These are phyloP conservation scores for Anthopleura sola DNA, from an alignment of 64 coral and sea anemone species.

Conservation along the genomic window DNA sequence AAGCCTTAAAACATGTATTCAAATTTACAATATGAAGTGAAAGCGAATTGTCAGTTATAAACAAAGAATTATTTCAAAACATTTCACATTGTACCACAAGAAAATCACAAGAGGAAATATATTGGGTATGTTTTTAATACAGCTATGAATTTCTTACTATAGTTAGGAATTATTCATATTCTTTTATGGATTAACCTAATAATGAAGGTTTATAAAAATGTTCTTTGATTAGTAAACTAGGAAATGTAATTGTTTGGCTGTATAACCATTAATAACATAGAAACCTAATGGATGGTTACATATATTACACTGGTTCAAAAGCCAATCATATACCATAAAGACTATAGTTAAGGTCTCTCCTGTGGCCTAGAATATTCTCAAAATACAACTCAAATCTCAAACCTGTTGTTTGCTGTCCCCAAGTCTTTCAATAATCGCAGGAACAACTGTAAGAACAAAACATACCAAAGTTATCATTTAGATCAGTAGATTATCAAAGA, in stretches of 20 bases:
- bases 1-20: neutral
- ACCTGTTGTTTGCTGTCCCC: slow-evolving; percentile 98
- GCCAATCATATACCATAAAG: neutral
- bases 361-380: neutral
- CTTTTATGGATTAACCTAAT: too few species aligned
- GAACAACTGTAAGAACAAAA: slow-evolving; percentile 76
- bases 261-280: too few species aligned
- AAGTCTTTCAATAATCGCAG: slow-evolving; percentile 86
- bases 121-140: neutral
- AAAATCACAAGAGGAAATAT: neutral
- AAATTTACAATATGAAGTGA: neutral
- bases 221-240: too few species aligned
- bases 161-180: too few species aligned
- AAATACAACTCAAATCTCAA: neutral
- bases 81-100: too few species aligned
- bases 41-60: neutral
- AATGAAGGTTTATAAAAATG: too few species aligned
- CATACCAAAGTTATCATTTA: neutral
- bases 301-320: neutral
- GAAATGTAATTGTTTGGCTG: too few species aligned
- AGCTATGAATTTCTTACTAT: neutral
- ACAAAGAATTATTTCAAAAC: too few species aligned
- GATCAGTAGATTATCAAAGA: neutral
- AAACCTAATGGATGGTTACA: neutral
- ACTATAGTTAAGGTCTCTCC: neutral